Evolutionary conservation across 1,140 invertebrate genomes (phyloP).

Genomic region (Atta cephalotes): DNA sequence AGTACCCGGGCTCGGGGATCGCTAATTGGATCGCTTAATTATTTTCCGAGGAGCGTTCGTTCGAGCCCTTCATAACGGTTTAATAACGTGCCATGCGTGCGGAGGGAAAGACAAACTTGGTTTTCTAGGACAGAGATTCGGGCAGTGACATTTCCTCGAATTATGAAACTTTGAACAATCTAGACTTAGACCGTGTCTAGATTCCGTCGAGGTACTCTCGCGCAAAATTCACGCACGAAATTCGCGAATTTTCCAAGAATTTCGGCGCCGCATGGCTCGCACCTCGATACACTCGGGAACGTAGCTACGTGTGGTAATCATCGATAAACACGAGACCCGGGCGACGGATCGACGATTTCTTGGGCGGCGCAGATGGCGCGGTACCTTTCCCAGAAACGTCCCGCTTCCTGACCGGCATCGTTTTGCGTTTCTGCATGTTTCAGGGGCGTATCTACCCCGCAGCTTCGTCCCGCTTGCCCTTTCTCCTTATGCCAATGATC

Average conservation of each 20-base stretch:
- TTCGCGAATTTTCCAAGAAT: conserved; percentile 4
- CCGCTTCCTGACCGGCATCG: conserved; percentile 59
- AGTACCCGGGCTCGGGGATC: neutral
- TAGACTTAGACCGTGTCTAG: neutral
- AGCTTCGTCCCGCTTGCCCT: conserved; percentile 27
- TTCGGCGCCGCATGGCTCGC: neutral
- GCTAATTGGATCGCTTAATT: conserved; percentile 58
- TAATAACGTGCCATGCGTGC: neutral
- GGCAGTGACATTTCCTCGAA: neutral
- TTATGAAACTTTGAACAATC: neutral
- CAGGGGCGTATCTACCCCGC: conserved; percentile 71
- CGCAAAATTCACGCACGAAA: neutral
- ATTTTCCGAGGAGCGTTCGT: conserved; percentile 32
- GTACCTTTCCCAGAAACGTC: conserved; percentile 70
- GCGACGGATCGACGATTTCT: conserved; percentile 61
- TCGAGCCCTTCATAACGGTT: neutral
- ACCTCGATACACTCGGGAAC: conserved; percentile 28
- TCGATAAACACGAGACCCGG: conserved; percentile 61
- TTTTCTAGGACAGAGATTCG: neutral
- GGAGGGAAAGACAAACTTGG: neutral
- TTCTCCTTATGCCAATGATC: conserved; percentile 42
- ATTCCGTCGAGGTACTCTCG: neutral
- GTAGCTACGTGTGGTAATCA: conserved; percentile 62
- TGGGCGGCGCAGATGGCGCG: conserved; percentile 69
- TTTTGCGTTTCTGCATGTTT: conserved; percentile 72